Conservation (phyloP, 2,888 invertebrate species). For the Oscheius sp. region DNA sequence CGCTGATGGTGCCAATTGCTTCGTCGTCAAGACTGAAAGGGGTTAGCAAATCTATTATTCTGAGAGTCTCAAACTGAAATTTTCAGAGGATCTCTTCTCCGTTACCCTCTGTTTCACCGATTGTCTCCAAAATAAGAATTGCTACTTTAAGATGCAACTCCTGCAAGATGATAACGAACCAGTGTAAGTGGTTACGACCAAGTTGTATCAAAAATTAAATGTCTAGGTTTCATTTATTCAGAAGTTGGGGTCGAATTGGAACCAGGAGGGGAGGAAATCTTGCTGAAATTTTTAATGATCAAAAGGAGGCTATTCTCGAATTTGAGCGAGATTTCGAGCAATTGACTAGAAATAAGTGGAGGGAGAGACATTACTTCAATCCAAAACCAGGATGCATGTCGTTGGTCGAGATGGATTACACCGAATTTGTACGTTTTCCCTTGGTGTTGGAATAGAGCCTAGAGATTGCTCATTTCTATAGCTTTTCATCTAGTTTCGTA, state of each 20-base stretch:
- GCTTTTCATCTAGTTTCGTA: neutral
- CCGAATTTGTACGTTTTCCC: slow-evolving; percentile 56
- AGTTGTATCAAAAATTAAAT: neutral
- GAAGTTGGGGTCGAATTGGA: slow-evolving; percentile 95
- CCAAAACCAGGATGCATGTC: slow-evolving; percentile 81
- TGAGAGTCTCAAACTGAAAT: neutral
- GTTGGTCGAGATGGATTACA: slow-evolving; percentile 89
- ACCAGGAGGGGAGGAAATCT: slow-evolving; percentile 83
- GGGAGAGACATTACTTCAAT: slow-evolving; percentile 77
- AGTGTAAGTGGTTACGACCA: neutral
- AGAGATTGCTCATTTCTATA: neutral
- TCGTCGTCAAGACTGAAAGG: slow-evolving; percentile 54
- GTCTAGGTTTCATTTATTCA: slow-evolving; percentile 80
- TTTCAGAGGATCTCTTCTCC: slow-evolving; percentile 50
- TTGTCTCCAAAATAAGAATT: slow-evolving; percentile 86
- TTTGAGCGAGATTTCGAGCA: slow-evolving; percentile 77
- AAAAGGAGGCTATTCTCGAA: slow-evolving; percentile 56
- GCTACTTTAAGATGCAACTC: slow-evolving; percentile 91
- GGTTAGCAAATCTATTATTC: neutral
- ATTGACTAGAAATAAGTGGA: slow-evolving; percentile 86
- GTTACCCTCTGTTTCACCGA: slow-evolving; percentile 77
- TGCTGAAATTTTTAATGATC: slow-evolving; percentile 62
- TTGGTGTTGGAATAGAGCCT: no score
- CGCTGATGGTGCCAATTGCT: slow-evolving; percentile 54
- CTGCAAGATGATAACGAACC: slow-evolving; percentile 79